Percentiles rank a stretch among this genome's conserved stretches.
Evolutionary conservation across 2,888 invertebrate genomes (phyloP).

Genomic region (Phragmatobia fuliginosa): DNA sequence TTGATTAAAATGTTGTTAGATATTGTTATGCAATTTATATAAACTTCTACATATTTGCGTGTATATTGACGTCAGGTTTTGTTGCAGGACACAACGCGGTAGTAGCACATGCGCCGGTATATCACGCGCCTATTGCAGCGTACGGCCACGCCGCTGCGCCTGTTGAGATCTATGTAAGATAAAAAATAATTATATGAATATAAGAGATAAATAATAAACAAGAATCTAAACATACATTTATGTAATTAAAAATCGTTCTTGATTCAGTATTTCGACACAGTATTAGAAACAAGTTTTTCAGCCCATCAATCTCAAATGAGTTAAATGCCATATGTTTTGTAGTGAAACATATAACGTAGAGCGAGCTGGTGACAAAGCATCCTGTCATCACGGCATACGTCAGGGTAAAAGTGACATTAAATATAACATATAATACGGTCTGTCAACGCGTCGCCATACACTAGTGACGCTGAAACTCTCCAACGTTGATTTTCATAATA

Average conservation of each 20-base stretch:
- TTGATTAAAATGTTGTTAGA: too few relatives aligned
- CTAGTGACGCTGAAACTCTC: too few relatives aligned
- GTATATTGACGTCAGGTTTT: slow-evolving; percentile 26
- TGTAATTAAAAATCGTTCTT: not conserved
- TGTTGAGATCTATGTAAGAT: slow-evolving; percentile 83
- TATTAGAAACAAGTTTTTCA: not conserved
- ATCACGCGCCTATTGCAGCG: slow-evolving; percentile 61
- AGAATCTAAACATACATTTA: too few relatives aligned
- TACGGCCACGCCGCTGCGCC: slow-evolving; percentile 79
- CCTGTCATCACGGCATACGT: too few relatives aligned
- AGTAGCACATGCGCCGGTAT: slow-evolving; percentile 74
- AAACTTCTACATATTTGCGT: not conserved
- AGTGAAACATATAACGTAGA: too few relatives aligned
- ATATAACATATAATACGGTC: too few relatives aligned
- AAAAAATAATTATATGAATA: not conserved
- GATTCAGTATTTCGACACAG: not conserved
- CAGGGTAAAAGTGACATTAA: too few relatives aligned
- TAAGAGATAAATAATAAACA: too few relatives aligned
- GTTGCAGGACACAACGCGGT: slow-evolving; percentile 75
- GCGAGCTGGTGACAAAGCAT: too few relatives aligned
- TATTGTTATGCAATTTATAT: too few relatives aligned
- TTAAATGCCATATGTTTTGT: not conserved
- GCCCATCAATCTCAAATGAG: not conserved
- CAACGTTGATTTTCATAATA: too few relatives aligned
- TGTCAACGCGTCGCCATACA: too few relatives aligned